phyloP scores from a whole-genome alignment of 2,797 vertebrate genomes.

The Glyptemys insculpta region DNA sequence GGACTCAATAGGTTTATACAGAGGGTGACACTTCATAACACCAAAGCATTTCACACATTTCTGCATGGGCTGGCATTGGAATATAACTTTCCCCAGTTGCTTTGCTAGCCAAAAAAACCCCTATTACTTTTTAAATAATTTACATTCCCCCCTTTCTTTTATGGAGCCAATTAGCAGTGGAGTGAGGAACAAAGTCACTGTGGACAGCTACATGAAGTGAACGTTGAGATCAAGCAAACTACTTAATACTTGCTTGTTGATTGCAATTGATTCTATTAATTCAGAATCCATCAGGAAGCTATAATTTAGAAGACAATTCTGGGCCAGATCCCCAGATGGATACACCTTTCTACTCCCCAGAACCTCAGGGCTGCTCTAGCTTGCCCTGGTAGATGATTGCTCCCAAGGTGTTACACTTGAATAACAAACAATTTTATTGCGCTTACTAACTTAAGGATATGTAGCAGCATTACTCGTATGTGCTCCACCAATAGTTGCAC shows the following conservation, averaged over 20 bases:
- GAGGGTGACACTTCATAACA: not conserved
- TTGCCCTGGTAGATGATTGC: not conserved
- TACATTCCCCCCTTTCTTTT: not conserved
- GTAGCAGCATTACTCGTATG: not conserved
- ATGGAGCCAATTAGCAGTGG: not conserved
- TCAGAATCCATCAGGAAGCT: not conserved
- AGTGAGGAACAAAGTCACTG: not conserved
- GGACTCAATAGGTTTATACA: not conserved
- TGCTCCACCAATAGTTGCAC: not conserved
- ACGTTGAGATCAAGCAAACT: not conserved
- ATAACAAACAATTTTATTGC: not conserved
- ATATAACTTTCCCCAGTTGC: not conserved
- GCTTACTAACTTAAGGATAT: no score
- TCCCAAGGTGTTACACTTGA: not conserved
- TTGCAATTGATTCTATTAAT: not conserved
- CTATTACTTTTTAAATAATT: not conserved
- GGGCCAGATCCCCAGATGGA: not conserved
- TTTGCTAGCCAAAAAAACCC: not conserved
- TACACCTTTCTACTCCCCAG: not conserved
- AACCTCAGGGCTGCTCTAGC: not conserved
- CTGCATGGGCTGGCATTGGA: not conserved
- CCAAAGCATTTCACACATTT: not conserved
- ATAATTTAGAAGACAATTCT: not conserved
- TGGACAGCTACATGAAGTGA: not conserved
- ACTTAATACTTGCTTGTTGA: not conserved